Evolutionary conservation across 2,888 invertebrate genomes (phyloP).

Genomic region (Ametastegia equiseti): DNA sequence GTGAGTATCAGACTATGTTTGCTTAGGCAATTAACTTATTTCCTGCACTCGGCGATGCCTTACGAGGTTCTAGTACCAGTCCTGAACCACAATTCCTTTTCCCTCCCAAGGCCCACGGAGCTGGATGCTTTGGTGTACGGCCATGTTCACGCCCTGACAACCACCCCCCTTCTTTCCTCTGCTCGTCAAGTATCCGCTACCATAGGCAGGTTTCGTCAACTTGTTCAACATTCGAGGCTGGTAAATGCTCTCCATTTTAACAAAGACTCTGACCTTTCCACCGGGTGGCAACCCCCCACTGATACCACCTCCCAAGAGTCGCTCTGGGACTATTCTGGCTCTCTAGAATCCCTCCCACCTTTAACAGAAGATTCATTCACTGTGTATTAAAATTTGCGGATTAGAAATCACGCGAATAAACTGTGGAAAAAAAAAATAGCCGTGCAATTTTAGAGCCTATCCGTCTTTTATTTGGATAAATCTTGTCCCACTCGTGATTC

Average conservation of each 20-base stretch:
- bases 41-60: too few relatives aligned
- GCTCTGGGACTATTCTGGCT: constrained; percentile 58
- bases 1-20: constrained; percentile 77
- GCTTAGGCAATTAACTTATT: background rate
- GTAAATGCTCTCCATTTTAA: constrained; percentile 60
- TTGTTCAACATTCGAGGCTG: constrained; percentile 70
- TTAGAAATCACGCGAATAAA: background rate
- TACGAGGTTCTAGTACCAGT: background rate
- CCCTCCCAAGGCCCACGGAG: constrained; percentile 81
- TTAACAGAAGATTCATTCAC: constrained; percentile 58
- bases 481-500: too few relatives aligned
- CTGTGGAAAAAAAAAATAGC: background rate
- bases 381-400: background rate
- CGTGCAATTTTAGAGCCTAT: background rate
- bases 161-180: constrained; percentile 70
- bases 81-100: background rate
- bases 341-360: constrained; percentile 59
- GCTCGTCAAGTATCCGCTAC: constrained; percentile 70
- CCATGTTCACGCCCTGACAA: constrained; percentile 77
- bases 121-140: constrained; percentile 89
- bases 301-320: constrained; percentile 61
- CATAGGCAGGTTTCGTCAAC: constrained; percentile 75
- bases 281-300: constrained; percentile 15
- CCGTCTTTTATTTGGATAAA: background rate
- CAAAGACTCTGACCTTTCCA: constrained; percentile 29